Evolutionary conservation across 2,888 invertebrate species (phyloP), one percentile per base, ranked within the genome.

Genomic region (Alcis repandata): DNA sequence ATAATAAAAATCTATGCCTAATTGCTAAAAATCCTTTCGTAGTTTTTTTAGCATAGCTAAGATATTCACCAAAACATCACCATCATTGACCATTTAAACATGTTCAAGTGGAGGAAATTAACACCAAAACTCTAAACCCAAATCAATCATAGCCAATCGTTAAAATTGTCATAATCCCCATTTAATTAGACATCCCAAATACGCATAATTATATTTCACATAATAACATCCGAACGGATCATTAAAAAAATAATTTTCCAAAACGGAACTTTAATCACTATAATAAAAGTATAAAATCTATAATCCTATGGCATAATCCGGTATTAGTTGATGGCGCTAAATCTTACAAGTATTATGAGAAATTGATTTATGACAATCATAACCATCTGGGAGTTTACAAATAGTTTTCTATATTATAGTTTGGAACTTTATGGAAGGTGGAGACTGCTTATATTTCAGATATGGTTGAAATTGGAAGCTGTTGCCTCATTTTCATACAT

Each of bases 321-420:
- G 70, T 59, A 72, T 66, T 65, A 56, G 62, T 66, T 56, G 68
- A 61, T 61, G 67, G 74, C 71, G 69, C 74, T 75, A 75, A 74
- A 76, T 77, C 68, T 78, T 76, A 76, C 75, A 73, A 69, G 73
- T 70, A 69, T 75, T 79, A 75, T 70, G 67, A 66, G 71, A 61
- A 69, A 69, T 64, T 79, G 77, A 80, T 77, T 78, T 80, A 79
- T 76, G 69, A 61, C 73, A 68, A 69, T 73, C 73, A 76, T 78
- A 77, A 80, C 45, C 72, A 69, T 65, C 69, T 46, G 60, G 69
- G 53, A 20, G 41, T 56, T 63, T 58, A 58, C 63, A 52, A 58
- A 63, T 53, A 45, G 38, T 43, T 41, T 41, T 20, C 19, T 33
- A 27, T 67, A 58, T 38, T 46, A 38, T 53, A 43, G 54, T 54